Evolutionary conservation across 2,113 vertebrate species (phyloP).

Genomic region (Ornithorhynchus anatinus): DNA sequence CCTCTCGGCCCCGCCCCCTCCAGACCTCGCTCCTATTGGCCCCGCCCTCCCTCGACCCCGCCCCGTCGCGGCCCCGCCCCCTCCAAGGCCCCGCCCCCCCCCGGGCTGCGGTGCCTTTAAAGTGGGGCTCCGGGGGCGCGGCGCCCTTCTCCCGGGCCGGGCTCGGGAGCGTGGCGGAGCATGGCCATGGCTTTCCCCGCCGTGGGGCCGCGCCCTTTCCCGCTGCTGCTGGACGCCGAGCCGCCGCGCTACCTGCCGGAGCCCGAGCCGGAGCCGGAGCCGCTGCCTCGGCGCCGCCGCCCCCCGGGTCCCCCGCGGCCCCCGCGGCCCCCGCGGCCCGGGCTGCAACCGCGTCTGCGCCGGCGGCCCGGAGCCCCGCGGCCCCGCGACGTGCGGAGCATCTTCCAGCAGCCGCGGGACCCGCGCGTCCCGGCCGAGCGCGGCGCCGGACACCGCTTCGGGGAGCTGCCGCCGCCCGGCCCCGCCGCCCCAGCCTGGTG

Average conservation of each 20-base stretch:
- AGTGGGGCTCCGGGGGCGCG: slow-evolving; percentile 38
- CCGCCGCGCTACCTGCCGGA: slow-evolving; percentile 58
- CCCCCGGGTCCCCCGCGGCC: slow-evolving; percentile 10
- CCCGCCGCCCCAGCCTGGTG: slow-evolving; percentile 79
- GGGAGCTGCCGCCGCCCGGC: slow-evolving; percentile 52
- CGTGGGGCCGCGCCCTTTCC: slow-evolving; percentile 72
- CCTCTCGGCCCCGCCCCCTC: not conserved
- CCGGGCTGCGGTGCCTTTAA: slow-evolving; percentile 50
- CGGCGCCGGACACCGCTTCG: slow-evolving; percentile 84
- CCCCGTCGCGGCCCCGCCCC: too few species aligned
- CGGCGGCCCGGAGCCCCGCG: slow-evolving; percentile 63
- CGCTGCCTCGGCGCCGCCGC: slow-evolving; percentile 18
- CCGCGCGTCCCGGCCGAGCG: slow-evolving; percentile 72
- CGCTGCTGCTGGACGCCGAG: slow-evolving; percentile 70
- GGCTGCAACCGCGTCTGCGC: slow-evolving; percentile 55
- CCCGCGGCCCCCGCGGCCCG: slow-evolving; percentile 38
- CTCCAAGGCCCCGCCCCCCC: not conserved
- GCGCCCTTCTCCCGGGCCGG: slow-evolving; percentile 15
- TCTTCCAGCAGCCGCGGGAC: slow-evolving; percentile 76
- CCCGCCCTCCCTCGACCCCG: not conserved
- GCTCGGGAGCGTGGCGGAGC: not conserved
- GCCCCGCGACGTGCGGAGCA: slow-evolving; percentile 82
- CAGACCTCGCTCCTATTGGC: not conserved
- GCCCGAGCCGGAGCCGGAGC: slow-evolving; percentile 7
- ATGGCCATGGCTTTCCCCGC: slow-evolving; percentile 79